Evolutionary conservation across 1,140 invertebrate species (phyloP), one percentile per base, ranked within the genome.

Genomic region (Drosophila paulistorum): DNA sequence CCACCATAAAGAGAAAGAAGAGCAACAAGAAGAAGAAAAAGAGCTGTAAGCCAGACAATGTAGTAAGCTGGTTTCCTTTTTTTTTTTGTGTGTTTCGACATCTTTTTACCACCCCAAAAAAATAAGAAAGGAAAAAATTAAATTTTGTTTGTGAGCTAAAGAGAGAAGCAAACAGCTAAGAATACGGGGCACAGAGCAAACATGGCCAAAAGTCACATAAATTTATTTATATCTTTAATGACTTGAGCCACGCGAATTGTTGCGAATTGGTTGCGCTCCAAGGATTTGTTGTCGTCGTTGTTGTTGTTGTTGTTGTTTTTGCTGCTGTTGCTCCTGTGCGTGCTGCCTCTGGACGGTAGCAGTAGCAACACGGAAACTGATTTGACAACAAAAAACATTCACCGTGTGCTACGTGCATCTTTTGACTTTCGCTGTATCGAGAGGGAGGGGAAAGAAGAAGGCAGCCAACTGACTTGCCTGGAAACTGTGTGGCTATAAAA

Each of bases 151-250:
- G 17, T 57, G 9, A 51, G 23, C 37, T 48, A 23, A 51, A 39
- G 13, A 35, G 42, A 41, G 57, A 57, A 64, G 30, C 30, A 9
- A 9, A 1, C 23, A 35, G 37, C 20, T 30, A 11, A 37, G n/a
- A 75, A 55, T 37, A 37, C 54, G 58, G 68, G 39, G 62, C 33
- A 33, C 60, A 23, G 42, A 63, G 71, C 67, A 82, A 85, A 82
- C 71, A 82, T 68, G 41, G 76, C 76, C 71, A 79, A 84, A 83
- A 91, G 81, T 85, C 90, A 91, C 85, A 91, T 91, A 80, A 91
- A 91, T 91, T 91, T 91, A 91, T 91, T 86, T 91, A 91, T 91
- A 76, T 74, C 79, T 85, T 90, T 91, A 91, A 91, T 91, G 90
- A 91, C 81, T 91, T 85, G 75, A 91, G 83, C 83, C 79, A 70